Percentiles rank a stretch among this genome's conserved stretches.
Evolutionary conservation across 2,888 invertebrate genomes (phyloP).

Genomic region (Melanostoma scalare): DNA sequence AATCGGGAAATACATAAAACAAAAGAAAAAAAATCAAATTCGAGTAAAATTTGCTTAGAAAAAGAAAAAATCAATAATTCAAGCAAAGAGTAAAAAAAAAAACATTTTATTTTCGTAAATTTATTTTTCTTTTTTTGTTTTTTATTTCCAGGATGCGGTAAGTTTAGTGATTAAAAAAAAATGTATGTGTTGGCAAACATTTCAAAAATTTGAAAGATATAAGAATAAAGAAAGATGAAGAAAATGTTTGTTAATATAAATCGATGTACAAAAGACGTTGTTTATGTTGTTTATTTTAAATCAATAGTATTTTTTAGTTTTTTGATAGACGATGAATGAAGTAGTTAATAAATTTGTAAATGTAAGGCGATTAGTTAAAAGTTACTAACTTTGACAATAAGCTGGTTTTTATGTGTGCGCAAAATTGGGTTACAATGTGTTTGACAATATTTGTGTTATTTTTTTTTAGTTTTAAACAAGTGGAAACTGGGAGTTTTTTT

Average conservation of each 20-base stretch:
- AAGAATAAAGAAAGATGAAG: constrained; percentile 20
- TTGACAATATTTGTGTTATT: no score
- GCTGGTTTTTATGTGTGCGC: constrained; percentile 34
- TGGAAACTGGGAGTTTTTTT: no score
- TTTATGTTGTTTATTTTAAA: constrained; percentile 48
- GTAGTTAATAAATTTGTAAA: constrained; percentile 24
- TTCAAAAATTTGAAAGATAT: constrained; percentile 36
- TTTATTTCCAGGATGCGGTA: constrained; percentile 83
- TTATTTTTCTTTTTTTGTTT: constrained; percentile 76
- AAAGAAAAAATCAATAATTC: constrained; percentile 26
- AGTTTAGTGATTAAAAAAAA: constrained; percentile 75
- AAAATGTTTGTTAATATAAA: constrained; percentile 51
- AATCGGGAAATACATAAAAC: constrained; percentile 54
- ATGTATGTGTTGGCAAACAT: constrained; percentile 49
- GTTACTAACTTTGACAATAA: constrained; percentile 21
- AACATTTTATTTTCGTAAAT: constrained; percentile 73
- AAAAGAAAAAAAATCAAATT: constrained; percentile 45
- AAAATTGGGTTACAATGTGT: constrained; percentile 9
- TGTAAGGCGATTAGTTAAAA: constrained; percentile 57
- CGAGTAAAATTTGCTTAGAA: constrained; percentile 5
- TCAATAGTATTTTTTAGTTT: constrained; percentile 16
- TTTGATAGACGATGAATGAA: constrained; percentile 20
- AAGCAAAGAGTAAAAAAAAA: constrained; percentile 52
- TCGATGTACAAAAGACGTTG: constrained; percentile 52
- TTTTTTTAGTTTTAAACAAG: no score